Conservation (phyloP, 2,113 vertebrate genomes). For the Brachyhypopomus occidentalis region DNA sequence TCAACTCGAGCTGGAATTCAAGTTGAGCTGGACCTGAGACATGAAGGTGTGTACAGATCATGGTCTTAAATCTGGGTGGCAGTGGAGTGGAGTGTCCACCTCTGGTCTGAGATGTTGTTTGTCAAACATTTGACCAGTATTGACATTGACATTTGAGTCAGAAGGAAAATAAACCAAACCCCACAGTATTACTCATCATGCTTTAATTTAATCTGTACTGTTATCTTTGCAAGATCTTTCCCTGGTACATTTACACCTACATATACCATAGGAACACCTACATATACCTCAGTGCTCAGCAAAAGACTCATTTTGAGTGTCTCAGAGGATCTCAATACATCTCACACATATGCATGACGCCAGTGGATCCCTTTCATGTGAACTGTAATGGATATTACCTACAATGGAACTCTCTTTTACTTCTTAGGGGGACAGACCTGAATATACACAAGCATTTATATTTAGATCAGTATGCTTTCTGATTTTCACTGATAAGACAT, state of each 20-base stretch:
- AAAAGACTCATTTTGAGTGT: conserved; percentile 34
- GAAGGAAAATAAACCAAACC: background rate
- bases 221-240: no score
- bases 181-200: background rate
- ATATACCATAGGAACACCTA: conserved; percentile 7
- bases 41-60: no score
- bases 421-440: background rate
- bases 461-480: background rate
- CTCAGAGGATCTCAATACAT: conserved; percentile 29
- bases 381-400: background rate
- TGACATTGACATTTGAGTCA: no score
- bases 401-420: background rate
- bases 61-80: no score
- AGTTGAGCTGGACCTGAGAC: no score
- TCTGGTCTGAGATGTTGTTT: no score
- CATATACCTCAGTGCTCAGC: background rate
- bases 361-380: conserved; percentile 3
- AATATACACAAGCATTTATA: background rate
- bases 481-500: no score
- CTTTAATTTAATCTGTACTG: conserved; percentile 7
- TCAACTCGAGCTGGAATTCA: no score
- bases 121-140: background rate
- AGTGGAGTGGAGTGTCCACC: no score
- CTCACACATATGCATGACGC: conserved; percentile 48
- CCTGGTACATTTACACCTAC: no score